Evolutionary conservation across 2,797 vertebrate genomes (phyloP).

Genomic region (Pygocentrus nattereri): DNA sequence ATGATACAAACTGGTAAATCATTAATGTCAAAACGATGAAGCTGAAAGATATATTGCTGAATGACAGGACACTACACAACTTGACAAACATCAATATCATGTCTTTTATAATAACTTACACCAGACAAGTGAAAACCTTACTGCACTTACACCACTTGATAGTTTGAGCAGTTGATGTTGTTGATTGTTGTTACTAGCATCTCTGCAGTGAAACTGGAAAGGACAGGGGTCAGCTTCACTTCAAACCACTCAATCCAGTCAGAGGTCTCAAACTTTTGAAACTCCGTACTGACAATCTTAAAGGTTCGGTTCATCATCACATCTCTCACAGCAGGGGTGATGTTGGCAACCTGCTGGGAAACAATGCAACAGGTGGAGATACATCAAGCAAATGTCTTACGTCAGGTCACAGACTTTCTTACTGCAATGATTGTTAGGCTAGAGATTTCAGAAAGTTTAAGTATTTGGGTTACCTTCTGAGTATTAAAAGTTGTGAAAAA

Average conservation of each 20-base stretch:
- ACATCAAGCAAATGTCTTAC: background rate
- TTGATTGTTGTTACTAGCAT: conserved; percentile 54
- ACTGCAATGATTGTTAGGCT: too few species aligned
- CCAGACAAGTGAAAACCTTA: too few species aligned
- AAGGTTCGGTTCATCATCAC: background rate
- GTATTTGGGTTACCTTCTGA: conserved; percentile 33
- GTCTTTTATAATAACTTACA: too few species aligned
- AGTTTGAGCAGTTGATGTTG: background rate
- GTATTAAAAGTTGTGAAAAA: conserved; percentile 33
- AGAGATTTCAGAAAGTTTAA: background rate
- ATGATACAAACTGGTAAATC: too few species aligned
- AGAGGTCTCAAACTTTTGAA: conserved; percentile 17
- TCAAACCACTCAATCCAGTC: conserved; percentile 59
- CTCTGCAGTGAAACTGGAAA: conserved; percentile 58
- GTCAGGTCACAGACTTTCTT: background rate
- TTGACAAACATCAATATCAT: too few species aligned
- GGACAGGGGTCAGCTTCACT: conserved; percentile 51
- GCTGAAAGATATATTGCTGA: too few species aligned
- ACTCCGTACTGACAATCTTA: conserved; percentile 47
- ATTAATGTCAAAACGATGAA: too few species aligned
- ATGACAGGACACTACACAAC: too few species aligned
- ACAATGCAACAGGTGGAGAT: background rate
- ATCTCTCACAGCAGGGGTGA: conserved; percentile 41
- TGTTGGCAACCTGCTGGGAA: background rate
- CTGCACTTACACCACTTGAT: conserved; percentile 36